These are phyloP conservation scores for Drosophila subsilvestris DNA, from an alignment of 2,888 invertebrate genomes.

Conservation along the genomic window DNA sequence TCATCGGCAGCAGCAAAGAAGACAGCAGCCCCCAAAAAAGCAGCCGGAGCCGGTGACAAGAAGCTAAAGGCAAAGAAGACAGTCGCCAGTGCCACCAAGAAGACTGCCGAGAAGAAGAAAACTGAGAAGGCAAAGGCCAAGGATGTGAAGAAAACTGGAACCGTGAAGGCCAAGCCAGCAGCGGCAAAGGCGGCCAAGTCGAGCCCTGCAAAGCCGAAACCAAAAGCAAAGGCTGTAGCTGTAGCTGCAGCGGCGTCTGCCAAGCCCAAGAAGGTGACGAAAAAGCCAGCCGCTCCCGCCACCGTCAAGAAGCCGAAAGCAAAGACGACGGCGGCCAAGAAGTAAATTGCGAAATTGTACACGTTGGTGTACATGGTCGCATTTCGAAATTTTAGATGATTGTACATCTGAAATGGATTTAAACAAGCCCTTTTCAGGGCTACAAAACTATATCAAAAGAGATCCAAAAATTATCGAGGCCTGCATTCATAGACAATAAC, in stretches of 20 bases:
- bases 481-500: no score
- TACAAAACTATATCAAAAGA: conserved; percentile 20
- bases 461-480: not conserved
- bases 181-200: conserved; percentile 34
- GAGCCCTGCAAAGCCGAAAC: not conserved
- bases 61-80: conserved; percentile 21
- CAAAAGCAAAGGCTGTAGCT: not conserved
- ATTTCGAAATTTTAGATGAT: conserved; percentile 6
- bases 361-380: not conserved
- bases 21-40: conserved; percentile 32
- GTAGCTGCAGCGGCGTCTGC: conserved; percentile 15
- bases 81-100: conserved; percentile 21
- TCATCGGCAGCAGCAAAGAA: conserved; percentile 68
- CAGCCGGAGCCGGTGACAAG: conserved; percentile 17
- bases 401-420: conserved; percentile 6
- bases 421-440: conserved; percentile 34
- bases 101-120: conserved; percentile 44
- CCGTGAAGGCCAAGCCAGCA: no score
- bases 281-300: conserved; percentile 36
- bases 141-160: conserved; percentile 31
- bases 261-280: conserved; percentile 44
- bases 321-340: conserved; percentile 42
- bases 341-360: conserved; percentile 23
- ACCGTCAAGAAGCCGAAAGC: conserved; percentile 48
- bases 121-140: conserved; percentile 43